Conservation (phyloP, 1,140 invertebrate species). For the Ceratosolen fusciceps region DNA sequence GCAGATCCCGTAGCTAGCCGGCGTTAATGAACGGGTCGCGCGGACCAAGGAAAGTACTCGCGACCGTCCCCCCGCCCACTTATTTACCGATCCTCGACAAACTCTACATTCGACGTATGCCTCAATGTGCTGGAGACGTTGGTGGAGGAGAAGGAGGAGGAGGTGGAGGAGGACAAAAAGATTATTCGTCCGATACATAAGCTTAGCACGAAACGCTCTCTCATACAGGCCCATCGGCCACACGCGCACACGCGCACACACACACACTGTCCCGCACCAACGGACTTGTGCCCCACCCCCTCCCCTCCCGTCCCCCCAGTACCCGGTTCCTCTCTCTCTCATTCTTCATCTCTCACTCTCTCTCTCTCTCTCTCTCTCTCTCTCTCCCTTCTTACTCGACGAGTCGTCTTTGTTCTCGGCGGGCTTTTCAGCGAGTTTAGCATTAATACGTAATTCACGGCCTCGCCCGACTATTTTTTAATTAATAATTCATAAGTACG, state of each 20-base stretch:
- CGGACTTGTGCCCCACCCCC: no score
- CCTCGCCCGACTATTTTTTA: slow-evolving; percentile 42
- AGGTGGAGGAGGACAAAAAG: slow-evolving; percentile 5
- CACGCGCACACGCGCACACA: no score
- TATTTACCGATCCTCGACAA: not conserved
- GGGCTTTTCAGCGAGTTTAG: slow-evolving; percentile 30
- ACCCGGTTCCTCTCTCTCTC: not conserved
- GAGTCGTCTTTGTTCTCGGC: not conserved
- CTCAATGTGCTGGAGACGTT: not conserved
- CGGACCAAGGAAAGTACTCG: not conserved
- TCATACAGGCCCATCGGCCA: not conserved
- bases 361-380: not conserved
- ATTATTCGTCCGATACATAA: slow-evolving; percentile 36
- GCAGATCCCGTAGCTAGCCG: no score
- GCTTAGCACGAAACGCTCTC: slow-evolving; percentile 23
- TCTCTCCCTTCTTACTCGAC: no score
- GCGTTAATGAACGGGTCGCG: not conserved
- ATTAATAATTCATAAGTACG: slow-evolving; percentile 60
- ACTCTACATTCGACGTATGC: slow-evolving; percentile 31
- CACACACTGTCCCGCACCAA: no score
- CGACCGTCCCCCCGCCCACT: not conserved
- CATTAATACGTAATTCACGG: slow-evolving; percentile 28
- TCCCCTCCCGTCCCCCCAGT: not conserved
- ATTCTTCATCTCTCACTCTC: not conserved
- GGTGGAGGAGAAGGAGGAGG: not conserved